These are phyloP conservation scores for Clarias gariepinus DNA, from an alignment of 2,113 vertebrate genomes.

Conservation along the genomic window DNA sequence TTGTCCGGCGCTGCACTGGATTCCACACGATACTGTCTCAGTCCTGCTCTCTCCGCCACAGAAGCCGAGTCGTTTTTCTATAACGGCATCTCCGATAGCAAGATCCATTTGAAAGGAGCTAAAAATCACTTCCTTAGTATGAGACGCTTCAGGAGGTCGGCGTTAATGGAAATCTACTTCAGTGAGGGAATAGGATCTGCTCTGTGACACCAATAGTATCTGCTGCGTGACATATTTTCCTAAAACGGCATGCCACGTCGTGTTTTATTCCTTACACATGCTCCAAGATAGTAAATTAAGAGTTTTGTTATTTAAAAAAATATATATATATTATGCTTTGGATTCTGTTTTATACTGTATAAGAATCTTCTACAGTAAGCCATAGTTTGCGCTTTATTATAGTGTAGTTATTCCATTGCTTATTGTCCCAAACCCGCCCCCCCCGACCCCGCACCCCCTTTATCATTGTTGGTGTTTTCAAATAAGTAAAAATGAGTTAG, in stretches of 20 bases:
- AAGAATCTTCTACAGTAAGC: not conserved
- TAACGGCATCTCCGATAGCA: not conserved
- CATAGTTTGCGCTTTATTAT: not conserved
- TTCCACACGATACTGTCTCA: conserved; percentile 53
- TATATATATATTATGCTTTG: not conserved
- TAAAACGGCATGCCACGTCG: not conserved
- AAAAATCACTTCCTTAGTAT: not conserved
- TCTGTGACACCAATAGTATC: not conserved
- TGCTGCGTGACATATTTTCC: not conserved
- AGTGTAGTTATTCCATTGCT: not conserved
- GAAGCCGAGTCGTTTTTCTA: not conserved
- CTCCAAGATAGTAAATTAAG: not conserved
- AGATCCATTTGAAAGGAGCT: not conserved
- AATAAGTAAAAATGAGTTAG: not conserved
- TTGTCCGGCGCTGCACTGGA: conserved; percentile 71
- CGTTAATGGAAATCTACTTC: not conserved
- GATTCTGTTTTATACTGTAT: not conserved
- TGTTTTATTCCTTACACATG: not conserved
- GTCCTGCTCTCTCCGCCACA: conserved; percentile 10
- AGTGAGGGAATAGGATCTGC: not conserved
- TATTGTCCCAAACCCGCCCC: too few relatives aligned
- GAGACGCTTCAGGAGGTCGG: not conserved
- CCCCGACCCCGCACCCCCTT: too few relatives aligned
- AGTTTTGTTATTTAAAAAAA: too few relatives aligned
- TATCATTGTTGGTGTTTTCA: not conserved